Evolutionary conservation across 2,888 invertebrate species (phyloP).

Genomic region (Thumatha senex): DNA sequence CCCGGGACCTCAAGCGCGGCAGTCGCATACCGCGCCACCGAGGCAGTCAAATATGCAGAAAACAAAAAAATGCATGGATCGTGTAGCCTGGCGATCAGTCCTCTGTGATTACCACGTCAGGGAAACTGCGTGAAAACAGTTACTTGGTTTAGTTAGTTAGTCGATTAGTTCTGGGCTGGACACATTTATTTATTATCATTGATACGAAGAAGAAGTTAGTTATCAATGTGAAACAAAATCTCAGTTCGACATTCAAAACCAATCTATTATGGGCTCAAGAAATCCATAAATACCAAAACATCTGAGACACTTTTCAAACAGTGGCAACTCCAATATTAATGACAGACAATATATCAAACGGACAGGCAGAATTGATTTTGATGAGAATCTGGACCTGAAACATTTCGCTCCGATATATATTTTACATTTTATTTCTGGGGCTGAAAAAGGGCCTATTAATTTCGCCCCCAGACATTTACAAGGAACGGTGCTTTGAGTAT

Average conservation of each 20-base stretch:
- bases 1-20: too few species aligned
- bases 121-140: too few species aligned
- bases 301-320: constrained; percentile 1
- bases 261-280: constrained; percentile 3
- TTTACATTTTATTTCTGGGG: constrained; percentile 10
- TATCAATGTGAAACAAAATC: not conserved
- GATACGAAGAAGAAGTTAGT: too few species aligned
- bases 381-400: constrained; percentile 8
- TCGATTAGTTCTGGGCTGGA: too few species aligned
- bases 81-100: too few species aligned
- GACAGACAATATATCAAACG: constrained; percentile 10
- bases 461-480: constrained; percentile 14
- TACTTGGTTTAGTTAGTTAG: too few species aligned
- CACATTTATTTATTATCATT: too few species aligned
- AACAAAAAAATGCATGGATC: too few species aligned
- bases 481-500: constrained; percentile 21
- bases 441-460: constrained; percentile 2
- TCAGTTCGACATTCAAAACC: not conserved
- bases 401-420: constrained; percentile 7
- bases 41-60: too few species aligned
- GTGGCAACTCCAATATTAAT: constrained; percentile 1
- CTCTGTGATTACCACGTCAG: too few species aligned
- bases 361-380: constrained; percentile 16
- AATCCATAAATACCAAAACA: constrained; percentile 1
- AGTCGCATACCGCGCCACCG: too few species aligned